Conservation (phyloP, 2,888 invertebrate species). For the Thyatira batis region DNA sequence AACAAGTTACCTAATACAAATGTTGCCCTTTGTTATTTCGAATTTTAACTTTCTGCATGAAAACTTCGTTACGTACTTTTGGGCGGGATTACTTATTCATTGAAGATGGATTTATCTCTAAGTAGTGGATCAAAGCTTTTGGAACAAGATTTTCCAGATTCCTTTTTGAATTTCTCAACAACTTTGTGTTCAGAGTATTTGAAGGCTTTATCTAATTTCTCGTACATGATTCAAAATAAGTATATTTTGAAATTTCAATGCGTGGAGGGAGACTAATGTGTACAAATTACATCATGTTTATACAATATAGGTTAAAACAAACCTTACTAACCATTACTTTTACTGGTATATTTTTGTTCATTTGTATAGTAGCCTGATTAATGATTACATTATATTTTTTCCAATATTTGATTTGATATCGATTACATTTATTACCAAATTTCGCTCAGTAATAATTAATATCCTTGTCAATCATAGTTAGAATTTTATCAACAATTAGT, state of each 20-base stretch:
- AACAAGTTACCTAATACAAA: constrained; percentile 50
- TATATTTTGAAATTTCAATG: too few species aligned
- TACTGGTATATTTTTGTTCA: not conserved
- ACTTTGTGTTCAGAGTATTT: constrained; percentile 15
- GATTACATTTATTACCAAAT: constrained; percentile 14
- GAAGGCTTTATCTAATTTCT: constrained; percentile 1
- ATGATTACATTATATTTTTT: too few species aligned
- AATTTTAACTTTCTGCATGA: constrained; percentile 24
- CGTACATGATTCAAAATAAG: too few species aligned
- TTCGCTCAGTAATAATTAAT: constrained; percentile 39
- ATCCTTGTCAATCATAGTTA: constrained; percentile 49
- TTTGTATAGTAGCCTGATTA: too few species aligned
- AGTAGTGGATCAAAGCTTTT: constrained; percentile 24
- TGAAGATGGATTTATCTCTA: constrained; percentile 19
- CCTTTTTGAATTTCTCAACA: constrained; percentile 9
- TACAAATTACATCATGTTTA: not conserved
- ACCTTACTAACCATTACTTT: too few species aligned
- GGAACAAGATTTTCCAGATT: constrained; percentile 11
- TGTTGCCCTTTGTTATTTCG: constrained; percentile 28
- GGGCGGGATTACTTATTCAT: constrained; percentile 22
- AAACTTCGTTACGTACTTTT: constrained; percentile 14
- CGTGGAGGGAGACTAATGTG: not conserved
- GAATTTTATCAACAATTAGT: constrained; percentile 48
- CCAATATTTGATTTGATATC: not conserved
- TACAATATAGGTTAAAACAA: too few species aligned